Percentiles rank a stretch among this genome's conserved stretches.
These are phyloP conservation scores for Macroramphosus scolopax DNA, from an alignment of 2,797 vertebrate species.

Conservation along the genomic window DNA sequence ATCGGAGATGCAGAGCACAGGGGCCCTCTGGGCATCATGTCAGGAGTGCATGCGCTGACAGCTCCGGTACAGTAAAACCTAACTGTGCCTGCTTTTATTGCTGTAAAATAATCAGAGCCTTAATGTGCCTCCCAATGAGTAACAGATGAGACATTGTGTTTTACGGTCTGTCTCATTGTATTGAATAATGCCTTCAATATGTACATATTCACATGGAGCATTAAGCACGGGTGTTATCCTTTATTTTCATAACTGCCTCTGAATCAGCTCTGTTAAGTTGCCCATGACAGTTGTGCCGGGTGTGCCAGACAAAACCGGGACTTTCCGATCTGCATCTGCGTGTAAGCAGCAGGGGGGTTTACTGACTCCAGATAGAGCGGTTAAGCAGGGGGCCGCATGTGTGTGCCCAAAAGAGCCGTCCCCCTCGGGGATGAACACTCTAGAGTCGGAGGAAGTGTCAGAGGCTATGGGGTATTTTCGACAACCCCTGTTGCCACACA, in stretches of 20 bases:
- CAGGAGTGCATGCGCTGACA: too few relatives aligned
- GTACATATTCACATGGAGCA: constrained; percentile 10
- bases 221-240: constrained; percentile 6
- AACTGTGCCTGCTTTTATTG: constrained; percentile 34
- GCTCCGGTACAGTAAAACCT: too few relatives aligned
- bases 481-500: constrained; percentile 55
- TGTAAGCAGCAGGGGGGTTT: constrained; percentile 39
- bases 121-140: constrained; percentile 18
- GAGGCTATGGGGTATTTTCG: constrained; percentile 61
- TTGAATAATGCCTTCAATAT: constrained; percentile 1
- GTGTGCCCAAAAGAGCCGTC: constrained; percentile 63
- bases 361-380: constrained; percentile 35
- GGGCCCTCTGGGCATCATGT: constrained; percentile 32
- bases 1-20: constrained; percentile 20
- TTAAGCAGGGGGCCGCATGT: constrained; percentile 64
- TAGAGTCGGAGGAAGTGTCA: constrained; percentile 62
- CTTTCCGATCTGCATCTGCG: constrained; percentile 37
- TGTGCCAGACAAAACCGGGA: constrained; percentile 26
- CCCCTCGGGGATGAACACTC: constrained; percentile 54
- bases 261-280: constrained; percentile 18
- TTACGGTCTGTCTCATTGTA: constrained; percentile 12
- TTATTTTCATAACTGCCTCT: constrained; percentile 3
- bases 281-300: constrained; percentile 5
- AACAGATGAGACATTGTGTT: constrained; percentile 17
- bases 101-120: constrained; percentile 23